These are phyloP conservation scores for Cochlearius cochlearius DNA, from an alignment of 2,113 vertebrate genomes.

Conservation along the genomic window DNA sequence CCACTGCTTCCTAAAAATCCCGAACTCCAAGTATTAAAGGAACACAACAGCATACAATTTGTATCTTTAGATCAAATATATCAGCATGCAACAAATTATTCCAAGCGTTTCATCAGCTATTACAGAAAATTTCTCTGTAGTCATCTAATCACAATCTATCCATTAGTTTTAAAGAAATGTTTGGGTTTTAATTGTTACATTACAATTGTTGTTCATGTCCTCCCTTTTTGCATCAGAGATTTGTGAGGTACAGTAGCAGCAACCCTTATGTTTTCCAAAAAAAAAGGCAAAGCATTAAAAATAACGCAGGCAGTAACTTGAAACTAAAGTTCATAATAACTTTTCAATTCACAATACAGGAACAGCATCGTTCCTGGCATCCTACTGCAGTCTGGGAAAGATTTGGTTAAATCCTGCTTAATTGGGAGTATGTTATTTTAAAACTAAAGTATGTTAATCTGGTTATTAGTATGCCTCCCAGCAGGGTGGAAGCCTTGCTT, in stretches of 20 bases:
- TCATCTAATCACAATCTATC: neutral
- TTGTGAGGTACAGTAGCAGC: neutral
- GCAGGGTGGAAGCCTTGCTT: neutral
- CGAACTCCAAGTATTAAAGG: neutral
- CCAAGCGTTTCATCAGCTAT: neutral
- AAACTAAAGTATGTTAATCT: neutral
- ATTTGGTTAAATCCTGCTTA: neutral
- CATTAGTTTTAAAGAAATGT: neutral
- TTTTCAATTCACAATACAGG: neutral
- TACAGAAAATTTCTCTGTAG: neutral
- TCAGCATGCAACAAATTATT: neutral
- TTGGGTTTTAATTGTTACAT: neutral
- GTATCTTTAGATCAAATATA: neutral
- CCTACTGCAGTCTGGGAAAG: neutral
- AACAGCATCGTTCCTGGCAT: neutral
- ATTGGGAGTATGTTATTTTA: neutral
- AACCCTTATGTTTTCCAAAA: neutral
- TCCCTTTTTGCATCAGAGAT: neutral
- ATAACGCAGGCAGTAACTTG: neutral
- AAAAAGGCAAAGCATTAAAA: neutral
- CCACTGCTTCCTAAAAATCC: neutral
- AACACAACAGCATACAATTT: neutral
- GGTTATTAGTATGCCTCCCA: neutral
- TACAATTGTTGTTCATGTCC: neutral
- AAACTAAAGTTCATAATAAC: neutral